phyloP scores from a whole-genome alignment of 2,113 vertebrate genomes.

The Albula glossodonta region DNA sequence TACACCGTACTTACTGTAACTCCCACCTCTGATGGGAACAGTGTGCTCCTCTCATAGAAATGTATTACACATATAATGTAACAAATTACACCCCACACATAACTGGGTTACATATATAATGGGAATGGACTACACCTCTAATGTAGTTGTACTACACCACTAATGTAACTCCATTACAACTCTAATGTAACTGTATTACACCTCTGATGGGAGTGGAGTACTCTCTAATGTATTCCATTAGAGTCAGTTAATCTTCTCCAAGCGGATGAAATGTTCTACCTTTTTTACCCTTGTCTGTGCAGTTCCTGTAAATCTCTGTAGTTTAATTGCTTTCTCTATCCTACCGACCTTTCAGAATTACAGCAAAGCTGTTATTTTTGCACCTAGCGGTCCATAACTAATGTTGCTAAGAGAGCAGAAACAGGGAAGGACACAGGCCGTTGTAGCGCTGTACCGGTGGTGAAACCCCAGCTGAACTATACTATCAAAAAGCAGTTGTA shows the following conservation, averaged over 20 bases:
- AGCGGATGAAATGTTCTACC: not conserved
- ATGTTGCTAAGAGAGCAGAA: not conserved
- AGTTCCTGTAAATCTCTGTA: not conserved
- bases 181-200: not conserved
- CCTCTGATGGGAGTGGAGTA: not conserved
- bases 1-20: too few relatives aligned
- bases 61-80: not conserved
- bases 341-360: constrained; percentile 9
- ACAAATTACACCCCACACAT: not conserved
- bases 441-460: not conserved
- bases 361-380: not conserved
- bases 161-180: not conserved
- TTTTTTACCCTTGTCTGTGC: not conserved
- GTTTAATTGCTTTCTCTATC: not conserved
- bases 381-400: not conserved
- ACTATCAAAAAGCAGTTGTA: too few relatives aligned
- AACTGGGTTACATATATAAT: not conserved
- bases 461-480: not conserved
- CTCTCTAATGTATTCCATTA: not conserved
- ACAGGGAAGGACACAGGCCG: not conserved
- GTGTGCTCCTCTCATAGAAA: too few relatives aligned
- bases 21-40: too few relatives aligned
- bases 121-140: not conserved
- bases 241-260: not conserved
- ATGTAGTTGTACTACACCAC: not conserved